A percentile compares a stretch with the other conserved stretches of the same genome.
Evolutionary conservation across 2,113 vertebrate genomes (phyloP).

Genomic region (Carassius carassius): DNA sequence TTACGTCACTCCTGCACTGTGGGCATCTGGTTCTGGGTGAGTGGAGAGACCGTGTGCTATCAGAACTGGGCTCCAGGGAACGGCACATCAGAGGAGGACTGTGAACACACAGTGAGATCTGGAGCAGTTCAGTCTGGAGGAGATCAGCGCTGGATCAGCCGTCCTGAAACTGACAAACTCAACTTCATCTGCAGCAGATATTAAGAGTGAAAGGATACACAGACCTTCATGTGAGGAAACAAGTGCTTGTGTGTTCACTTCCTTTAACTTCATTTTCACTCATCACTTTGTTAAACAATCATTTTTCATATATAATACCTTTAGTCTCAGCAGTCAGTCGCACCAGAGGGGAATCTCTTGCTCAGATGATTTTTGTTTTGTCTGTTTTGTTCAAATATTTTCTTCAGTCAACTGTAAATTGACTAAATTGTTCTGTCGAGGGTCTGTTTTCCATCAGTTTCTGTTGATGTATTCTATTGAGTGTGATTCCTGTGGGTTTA

Average conservation of each 20-base stretch:
- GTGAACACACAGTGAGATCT: not conserved
- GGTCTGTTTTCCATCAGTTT: too few relatives aligned
- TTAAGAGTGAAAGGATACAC: not conserved
- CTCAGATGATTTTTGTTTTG: too few relatives aligned
- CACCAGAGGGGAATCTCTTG: too few relatives aligned
- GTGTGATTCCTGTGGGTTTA: too few relatives aligned
- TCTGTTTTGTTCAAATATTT: too few relatives aligned
- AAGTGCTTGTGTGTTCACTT: not conserved
- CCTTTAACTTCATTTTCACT: not conserved
- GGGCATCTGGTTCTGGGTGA: not conserved
- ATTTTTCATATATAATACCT: not conserved
- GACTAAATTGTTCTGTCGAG: too few relatives aligned
- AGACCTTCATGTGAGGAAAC: not conserved
- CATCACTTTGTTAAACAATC: too few relatives aligned
- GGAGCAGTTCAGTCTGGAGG: conserved; percentile 34
- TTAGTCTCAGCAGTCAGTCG: too few relatives aligned
- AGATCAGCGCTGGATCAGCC: conserved; percentile 36
- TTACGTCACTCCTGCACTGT: not conserved
- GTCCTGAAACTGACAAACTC: not conserved
- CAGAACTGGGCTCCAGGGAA: not conserved
- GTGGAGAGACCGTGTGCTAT: not conserved
- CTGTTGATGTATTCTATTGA: too few relatives aligned
- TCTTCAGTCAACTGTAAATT: too few relatives aligned
- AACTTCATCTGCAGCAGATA: not conserved
- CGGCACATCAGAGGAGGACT: not conserved